Evolutionary conservation across 2,888 invertebrate species (phyloP), one percentile per base, ranked within the genome.

Genomic region (Poecilobothrus nobilitatus): DNA sequence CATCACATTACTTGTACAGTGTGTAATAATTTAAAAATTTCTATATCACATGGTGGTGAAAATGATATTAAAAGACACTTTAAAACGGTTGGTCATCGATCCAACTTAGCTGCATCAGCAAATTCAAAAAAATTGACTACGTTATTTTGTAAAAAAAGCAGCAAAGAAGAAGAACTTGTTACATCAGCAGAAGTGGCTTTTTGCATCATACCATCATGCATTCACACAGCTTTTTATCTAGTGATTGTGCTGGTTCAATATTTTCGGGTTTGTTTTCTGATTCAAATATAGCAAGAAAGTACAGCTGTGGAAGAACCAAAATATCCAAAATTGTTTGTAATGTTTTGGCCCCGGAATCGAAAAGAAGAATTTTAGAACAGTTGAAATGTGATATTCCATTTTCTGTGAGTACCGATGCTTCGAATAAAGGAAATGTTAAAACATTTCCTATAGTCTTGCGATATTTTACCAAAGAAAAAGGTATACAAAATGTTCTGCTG

Each of bases 1-100:
- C 41, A 66, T 20, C 66, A 66, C 37, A 66, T 66, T 66, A 66
- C 66, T 12, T 66, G 37, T 20, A 20, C 66, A 66, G 12, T 37
- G n/a, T 66, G 66, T 10, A 66, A 66, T 41, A 66, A 66, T 66
- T 66, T 66, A 66, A 66, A 66, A 66, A 66, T 66, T 41, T 34
- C 67, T 20, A 67, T 63, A 22, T 18, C 20, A 53, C 63, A 63
- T 61, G 66, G 66, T 21, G 66, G 66, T 37, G 66, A 66, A 63
- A 63, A 63, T 63, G 63, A 63, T 63, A 21, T 63, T 21, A 22
- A 21, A 22, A 63, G 12, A 10, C 63, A 63, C 63, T 9, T 63
- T 20, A 63, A 22, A 63, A 63, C 63, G 20, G 63, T 20, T 63
- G 22, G 63, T 22, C 63, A 63, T 63, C 20, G 22, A 22, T 63